Conservation (phyloP, 2,888 invertebrate genomes). For the Scaptomyza tumidula region DNA sequence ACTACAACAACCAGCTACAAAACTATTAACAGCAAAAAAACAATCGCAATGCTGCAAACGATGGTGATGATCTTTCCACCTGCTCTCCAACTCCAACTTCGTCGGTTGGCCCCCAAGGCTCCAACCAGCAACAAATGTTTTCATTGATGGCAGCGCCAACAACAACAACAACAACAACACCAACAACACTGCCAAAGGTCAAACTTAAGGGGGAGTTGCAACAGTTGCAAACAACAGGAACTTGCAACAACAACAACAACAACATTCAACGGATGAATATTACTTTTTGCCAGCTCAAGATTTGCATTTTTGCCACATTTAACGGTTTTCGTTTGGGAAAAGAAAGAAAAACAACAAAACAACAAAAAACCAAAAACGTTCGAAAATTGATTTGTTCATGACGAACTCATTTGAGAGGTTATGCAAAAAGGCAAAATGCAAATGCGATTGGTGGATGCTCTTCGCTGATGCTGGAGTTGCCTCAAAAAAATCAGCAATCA, state of each 20-base stretch:
- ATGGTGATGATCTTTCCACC: constrained; percentile 68
- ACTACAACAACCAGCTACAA: constrained; percentile 40
- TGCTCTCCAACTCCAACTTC: constrained; percentile 41
- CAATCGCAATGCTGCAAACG: constrained; percentile 47
- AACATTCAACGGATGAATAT: constrained; percentile 16
- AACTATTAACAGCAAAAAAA: constrained; percentile 68
- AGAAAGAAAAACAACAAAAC: neutral
- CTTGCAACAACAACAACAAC: constrained; percentile 9
- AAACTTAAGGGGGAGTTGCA: constrained; percentile 21
- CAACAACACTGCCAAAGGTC: constrained; percentile 50
- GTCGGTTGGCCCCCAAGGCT: constrained; percentile 9
- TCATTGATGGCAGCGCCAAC: constrained; percentile 21
- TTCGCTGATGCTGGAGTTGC: neutral
- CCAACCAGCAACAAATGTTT: constrained; percentile 9
- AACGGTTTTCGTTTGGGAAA: constrained; percentile 56
- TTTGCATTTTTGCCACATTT: constrained; percentile 75
- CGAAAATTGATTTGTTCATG: constrained; percentile 78
- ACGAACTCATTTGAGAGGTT: constrained; percentile 70
- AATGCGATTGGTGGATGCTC: constrained; percentile 8
- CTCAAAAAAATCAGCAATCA: neutral
- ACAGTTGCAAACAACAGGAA: constrained; percentile 25
- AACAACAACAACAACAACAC: constrained; percentile 35
- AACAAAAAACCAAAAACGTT: neutral
- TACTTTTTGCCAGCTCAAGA: constrained; percentile 41
- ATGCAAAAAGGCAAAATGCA: constrained; percentile 24